These are phyloP conservation scores for Chaenodraco wilsoni DNA, from an alignment of 2,797 vertebrate genomes.

Conservation along the genomic window DNA sequence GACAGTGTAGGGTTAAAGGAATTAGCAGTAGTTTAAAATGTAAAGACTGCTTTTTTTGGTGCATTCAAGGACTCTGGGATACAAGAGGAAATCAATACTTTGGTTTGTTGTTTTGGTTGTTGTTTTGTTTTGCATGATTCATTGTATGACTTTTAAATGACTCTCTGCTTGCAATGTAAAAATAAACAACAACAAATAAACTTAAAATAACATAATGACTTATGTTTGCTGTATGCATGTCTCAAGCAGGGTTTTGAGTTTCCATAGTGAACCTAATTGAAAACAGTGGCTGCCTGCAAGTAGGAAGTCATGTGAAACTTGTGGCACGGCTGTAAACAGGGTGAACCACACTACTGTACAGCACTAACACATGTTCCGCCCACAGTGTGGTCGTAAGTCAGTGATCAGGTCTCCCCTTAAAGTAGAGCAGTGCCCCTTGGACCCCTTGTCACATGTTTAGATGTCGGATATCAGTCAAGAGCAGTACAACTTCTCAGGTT, in stretches of 20 bases:
- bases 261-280: neutral
- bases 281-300: neutral
- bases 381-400: neutral
- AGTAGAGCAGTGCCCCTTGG: conserved; percentile 5
- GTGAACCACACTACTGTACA: neutral
- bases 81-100: neutral
- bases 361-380: neutral
- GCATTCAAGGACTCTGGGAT: conserved; percentile 23
- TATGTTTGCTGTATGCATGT: neutral
- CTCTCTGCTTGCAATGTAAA: neutral
- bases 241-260: neutral
- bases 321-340: conserved; percentile 3
- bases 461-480: conserved; percentile 10
- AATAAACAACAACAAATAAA: neutral
- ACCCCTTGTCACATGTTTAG: conserved; percentile 7
- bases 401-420: neutral
- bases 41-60: neutral
- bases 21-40: neutral
- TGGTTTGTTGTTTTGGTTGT: neutral
- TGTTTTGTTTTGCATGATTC: neutral
- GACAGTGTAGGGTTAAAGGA: conserved; percentile 7
- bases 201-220: neutral
- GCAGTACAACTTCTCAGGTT: neutral
- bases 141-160: neutral
- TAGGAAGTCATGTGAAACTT: neutral